Evolutionary conservation across 2,888 invertebrate genomes (phyloP).

Genomic region (Phengaris arion): DNA sequence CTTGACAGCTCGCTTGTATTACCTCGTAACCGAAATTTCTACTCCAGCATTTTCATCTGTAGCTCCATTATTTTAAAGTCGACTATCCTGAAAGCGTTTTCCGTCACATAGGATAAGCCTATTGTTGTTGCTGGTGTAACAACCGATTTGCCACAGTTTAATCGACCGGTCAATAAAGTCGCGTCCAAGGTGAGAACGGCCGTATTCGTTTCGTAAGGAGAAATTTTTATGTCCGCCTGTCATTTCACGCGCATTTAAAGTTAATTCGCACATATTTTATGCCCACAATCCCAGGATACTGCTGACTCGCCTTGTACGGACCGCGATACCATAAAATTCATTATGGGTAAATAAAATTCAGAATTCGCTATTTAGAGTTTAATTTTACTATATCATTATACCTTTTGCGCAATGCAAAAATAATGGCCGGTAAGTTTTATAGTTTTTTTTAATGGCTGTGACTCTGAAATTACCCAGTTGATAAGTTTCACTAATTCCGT

Average conservation of each 20-base stretch:
- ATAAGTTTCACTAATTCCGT: constrained; percentile 20
- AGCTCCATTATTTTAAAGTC: constrained; percentile 42
- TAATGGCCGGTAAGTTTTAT: constrained; percentile 20
- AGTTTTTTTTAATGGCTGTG: constrained; percentile 4
- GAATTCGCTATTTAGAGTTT: constrained; percentile 22
- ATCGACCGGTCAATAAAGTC: constrained; percentile 66
- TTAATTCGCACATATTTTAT: constrained; percentile 60
- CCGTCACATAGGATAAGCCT: constrained; percentile 24
- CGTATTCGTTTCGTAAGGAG: constrained; percentile 59
- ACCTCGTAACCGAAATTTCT: constrained; percentile 27
- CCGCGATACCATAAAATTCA: constrained; percentile 25
- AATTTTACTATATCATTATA: constrained; percentile 24
- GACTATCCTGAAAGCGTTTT: constrained; percentile 24
- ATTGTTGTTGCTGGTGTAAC: constrained; percentile 59
- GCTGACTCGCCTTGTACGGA: constrained; percentile 5
- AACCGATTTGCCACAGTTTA: constrained; percentile 70
- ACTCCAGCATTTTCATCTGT: constrained; percentile 46
- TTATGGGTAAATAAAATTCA: constrained; percentile 25
- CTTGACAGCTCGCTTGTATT: constrained; percentile 43
- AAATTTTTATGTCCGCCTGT: constrained; percentile 70
- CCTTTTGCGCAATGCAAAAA: constrained; percentile 26
- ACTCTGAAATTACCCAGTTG: constrained; percentile 1
- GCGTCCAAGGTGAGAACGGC: constrained; percentile 63
- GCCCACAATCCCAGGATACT: constrained; percentile 28
- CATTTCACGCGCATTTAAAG: constrained; percentile 74